Base-by-base conservation (phyloP, 2,113 vertebrate genomes). In the Chaetura pelagica region DNA sequence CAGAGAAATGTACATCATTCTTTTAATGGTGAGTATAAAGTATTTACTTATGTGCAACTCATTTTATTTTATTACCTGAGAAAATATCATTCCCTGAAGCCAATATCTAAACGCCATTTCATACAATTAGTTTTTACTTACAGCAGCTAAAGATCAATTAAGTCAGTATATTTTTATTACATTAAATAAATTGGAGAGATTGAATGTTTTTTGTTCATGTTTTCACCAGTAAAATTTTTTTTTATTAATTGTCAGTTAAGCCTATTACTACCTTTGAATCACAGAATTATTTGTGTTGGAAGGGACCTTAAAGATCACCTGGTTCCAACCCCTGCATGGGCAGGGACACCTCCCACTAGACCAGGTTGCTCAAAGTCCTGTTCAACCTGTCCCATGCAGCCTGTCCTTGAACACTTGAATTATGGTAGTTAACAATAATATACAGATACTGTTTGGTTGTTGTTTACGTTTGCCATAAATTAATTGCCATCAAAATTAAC, bases 161-260 rank as follows among this genome's bases (percentile, higher is more conserved):
- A 96, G 87, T 97, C 59, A 96, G 93, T 97, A 97, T 86, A 59
- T 93, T 81, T 97, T 97, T 97, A 96, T 96, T 87, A 89, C 78
- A 95, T 95, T 89, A 97, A 96, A 96, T 97, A 95, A 96, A 94
- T 24, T 48, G 71, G 15, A 95, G 55, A 24, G 64, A 81, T 96
- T 95, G 94, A 97, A 96, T 96, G 52, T 95, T 69, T 97, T 97
- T 97, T 97, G 74, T 96, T 96, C 91, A 81, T 88, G 83, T 97
- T 97, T 92, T 91, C 93, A 96, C 94, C 94, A 92, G 55, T 94
- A 90, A 80, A 94, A 95, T 96, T 97, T 97, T 61, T 94, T 97
- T 93, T 90, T 90, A 95, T 95, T 97, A 96, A 82, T 92, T 97
- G 82, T 91, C 92, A 97, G 86, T 97, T 97, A 92, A 94, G 90